Percentiles rank a stretch among this genome's conserved stretches.
Evolutionary conservation across 2,797 vertebrate species (phyloP).

Genomic region (Centroberyx gerrardi): DNA sequence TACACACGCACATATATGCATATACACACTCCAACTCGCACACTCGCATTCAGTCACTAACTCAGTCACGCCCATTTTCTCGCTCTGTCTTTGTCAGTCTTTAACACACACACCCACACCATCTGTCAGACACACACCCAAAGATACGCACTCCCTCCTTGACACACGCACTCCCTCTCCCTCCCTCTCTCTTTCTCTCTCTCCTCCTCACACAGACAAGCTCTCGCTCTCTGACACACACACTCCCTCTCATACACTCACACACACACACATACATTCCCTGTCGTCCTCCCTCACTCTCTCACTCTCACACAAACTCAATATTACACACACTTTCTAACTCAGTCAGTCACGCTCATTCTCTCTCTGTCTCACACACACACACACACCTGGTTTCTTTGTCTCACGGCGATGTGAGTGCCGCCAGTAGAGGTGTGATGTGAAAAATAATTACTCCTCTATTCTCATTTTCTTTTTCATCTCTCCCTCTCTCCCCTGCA

Average conservation of each 20-base stretch:
- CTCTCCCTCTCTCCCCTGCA: background rate
- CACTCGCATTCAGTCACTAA: conserved; percentile 17
- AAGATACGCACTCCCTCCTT: background rate
- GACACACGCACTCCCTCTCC: background rate
- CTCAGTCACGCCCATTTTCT: background rate
- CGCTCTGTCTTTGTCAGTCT: background rate
- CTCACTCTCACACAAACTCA: too few species aligned
- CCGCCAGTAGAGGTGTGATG: conserved; percentile 11
- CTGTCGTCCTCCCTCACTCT: too few species aligned
- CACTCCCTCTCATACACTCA: background rate
- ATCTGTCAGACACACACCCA: background rate
- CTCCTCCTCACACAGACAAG: background rate
- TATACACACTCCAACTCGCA: background rate
- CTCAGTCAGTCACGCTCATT: background rate
- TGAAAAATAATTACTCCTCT: conserved; percentile 16
- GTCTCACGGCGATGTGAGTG: background rate
- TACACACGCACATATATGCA: background rate
- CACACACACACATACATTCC: background rate
- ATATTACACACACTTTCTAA: too few species aligned
- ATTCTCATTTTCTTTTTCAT: conserved; percentile 3
- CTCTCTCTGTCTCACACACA: background rate
- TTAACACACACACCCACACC: background rate
- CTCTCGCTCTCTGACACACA: background rate
- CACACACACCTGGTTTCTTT: conserved; percentile 10
- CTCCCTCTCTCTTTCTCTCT: background rate